Conservation (phyloP, 2,113 vertebrate species). For the Rhadina sibilatrix region DNA sequence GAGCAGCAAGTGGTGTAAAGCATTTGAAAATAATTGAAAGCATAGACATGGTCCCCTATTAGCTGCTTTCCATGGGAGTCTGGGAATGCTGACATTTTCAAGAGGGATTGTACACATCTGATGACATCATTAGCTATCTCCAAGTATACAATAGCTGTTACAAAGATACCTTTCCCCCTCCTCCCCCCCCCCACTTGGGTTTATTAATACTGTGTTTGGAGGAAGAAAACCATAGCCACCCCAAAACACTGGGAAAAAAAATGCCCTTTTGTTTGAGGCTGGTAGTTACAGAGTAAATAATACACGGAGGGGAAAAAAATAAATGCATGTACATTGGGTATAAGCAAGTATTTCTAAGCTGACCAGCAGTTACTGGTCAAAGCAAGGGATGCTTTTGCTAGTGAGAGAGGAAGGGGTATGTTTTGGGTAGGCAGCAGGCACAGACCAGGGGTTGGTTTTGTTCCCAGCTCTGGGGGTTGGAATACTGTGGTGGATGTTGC, state of each 20-base stretch:
- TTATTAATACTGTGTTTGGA: not conserved
- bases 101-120: not conserved
- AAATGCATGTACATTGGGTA: rapidly evolving
- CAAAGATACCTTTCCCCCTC: not conserved
- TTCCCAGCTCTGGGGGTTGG: not conserved
- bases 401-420: not conserved
- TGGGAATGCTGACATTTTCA: not conserved
- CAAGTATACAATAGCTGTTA: not conserved
- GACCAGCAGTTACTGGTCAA: not conserved
- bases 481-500: not conserved
- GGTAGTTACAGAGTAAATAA: not conserved
- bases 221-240: not conserved
- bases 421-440: not conserved
- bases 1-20: not conserved
- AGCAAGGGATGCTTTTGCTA: not conserved
- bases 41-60: not conserved
- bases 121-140: not conserved
- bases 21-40: not conserved
- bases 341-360: not conserved
- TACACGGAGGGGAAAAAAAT: not conserved
- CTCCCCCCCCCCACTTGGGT: not conserved
- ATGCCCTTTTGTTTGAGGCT: rapidly evolving
- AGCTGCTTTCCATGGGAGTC: not conserved
- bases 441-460: not conserved
- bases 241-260: not conserved